Evolutionary conservation across 2,113 vertebrate genomes (phyloP).

Genomic region (Grantiella picta): DNA sequence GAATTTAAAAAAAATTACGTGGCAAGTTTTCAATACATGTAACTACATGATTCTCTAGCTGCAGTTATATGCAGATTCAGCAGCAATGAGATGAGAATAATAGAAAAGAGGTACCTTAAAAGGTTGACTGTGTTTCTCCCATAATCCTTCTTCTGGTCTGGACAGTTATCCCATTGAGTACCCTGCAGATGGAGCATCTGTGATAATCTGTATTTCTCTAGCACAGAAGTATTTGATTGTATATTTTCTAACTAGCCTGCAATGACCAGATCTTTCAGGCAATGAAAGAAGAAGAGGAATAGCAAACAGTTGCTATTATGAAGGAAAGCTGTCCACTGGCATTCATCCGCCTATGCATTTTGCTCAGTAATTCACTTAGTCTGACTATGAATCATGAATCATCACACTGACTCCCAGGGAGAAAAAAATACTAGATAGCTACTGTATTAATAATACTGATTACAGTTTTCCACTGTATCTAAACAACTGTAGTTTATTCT

Average conservation of each 20-base stretch:
- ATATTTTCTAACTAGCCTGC: background rate
- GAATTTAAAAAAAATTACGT: background rate
- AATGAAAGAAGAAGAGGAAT: background rate
- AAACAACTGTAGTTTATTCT: background rate
- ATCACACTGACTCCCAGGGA: background rate
- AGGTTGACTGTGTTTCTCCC: background rate
- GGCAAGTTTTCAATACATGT: background rate
- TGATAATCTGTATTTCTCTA: background rate
- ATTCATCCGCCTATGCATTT: background rate
- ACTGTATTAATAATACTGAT: background rate
- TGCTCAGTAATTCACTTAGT: constrained; percentile 11
- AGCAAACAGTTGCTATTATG: background rate
- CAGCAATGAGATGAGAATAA: background rate
- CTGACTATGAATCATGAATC: constrained; percentile 36
- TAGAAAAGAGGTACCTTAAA: background rate
- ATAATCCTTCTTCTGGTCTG: background rate
- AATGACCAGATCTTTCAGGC: background rate
- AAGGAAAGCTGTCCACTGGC: background rate
- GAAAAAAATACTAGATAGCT: background rate
- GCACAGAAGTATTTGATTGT: background rate
- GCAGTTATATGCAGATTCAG: background rate
- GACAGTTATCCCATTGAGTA: background rate
- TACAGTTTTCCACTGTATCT: background rate
- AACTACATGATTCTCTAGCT: background rate
- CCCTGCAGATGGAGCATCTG: background rate